Conservation (phyloP, 2,888 invertebrate species). For the Coleophora deauratella region DNA sequence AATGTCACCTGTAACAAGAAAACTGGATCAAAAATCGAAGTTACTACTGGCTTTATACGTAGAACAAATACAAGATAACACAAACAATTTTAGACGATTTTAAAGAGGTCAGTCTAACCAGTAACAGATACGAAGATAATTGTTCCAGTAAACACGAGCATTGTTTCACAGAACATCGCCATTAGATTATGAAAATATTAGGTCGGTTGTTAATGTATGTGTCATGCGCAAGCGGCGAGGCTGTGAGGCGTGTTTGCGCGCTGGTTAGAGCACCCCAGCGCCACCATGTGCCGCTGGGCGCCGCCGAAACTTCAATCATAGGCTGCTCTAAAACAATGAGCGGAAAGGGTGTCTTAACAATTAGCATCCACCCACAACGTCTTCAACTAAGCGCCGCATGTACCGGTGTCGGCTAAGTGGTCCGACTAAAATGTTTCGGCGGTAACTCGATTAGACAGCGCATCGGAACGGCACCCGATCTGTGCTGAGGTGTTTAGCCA, state of each 20-base stretch:
- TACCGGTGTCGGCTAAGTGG: constrained; percentile 49
- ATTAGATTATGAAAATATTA: constrained; percentile 75
- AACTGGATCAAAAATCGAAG: constrained; percentile 28
- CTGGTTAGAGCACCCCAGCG: constrained; percentile 54
- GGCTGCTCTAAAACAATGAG: constrained; percentile 72
- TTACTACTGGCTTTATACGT: constrained; percentile 27
- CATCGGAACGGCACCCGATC: constrained; percentile 24
- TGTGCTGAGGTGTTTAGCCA: constrained; percentile 28
- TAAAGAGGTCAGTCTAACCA: constrained; percentile 71
- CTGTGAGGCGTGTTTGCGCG: constrained; percentile 53
- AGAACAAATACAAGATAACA: constrained; percentile 44
- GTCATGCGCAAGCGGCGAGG: constrained; percentile 63
- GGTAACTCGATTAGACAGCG: constrained; percentile 42
- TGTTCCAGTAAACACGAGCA: constrained; percentile 60
- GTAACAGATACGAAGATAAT: constrained; percentile 65
- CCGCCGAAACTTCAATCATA: constrained; percentile 71
- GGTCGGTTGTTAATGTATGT: constrained; percentile 71
- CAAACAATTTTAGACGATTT: constrained; percentile 66
- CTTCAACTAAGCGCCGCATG: constrained; percentile 55
- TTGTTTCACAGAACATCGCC: constrained; percentile 74
- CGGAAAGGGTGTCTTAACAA: constrained; percentile 67
- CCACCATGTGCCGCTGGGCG: constrained; percentile 30
- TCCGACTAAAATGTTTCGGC: constrained; percentile 44
- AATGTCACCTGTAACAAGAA: constrained; percentile 80
- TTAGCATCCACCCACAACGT: constrained; percentile 67